A percentile compares a stretch with the other conserved stretches of the same genome.
These are phyloP conservation scores for Astreopora myriophthalma DNA, from an alignment of 64 coral and sea anemone species.

Conservation along the genomic window DNA sequence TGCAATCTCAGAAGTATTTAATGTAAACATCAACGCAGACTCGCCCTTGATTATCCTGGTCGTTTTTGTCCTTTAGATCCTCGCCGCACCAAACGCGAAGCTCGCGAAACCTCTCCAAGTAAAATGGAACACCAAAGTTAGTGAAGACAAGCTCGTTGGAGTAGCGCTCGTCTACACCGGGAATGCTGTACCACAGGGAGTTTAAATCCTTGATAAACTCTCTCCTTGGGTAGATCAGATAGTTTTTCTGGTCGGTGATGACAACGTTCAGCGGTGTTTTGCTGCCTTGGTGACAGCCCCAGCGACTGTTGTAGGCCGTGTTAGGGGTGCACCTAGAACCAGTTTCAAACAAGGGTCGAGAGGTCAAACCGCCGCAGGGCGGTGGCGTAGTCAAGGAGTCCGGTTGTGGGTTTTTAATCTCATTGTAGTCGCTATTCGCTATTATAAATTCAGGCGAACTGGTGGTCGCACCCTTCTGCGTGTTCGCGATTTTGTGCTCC, in stretches of 20 bases:
- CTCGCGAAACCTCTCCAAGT: background rate
- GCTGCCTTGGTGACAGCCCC: slow-evolving; percentile 25
- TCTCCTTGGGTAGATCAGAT: slow-evolving; percentile 26
- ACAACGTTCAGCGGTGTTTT: slow-evolving; percentile 2
- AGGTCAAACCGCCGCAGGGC: no score
- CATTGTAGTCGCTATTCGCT: no score
- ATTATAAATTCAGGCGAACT: no score
- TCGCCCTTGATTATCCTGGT: slow-evolving; percentile 29
- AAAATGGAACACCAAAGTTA: slow-evolving; percentile 44
- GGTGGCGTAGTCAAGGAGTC: no score
- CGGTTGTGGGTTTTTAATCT: no score
- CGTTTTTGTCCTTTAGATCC: slow-evolving; percentile 44
- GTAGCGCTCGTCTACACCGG: slow-evolving; percentile 44
- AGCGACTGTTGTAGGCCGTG: slow-evolving; percentile 4
- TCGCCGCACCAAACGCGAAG: slow-evolving; percentile 55
- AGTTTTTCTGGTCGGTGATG: slow-evolving; percentile 30
- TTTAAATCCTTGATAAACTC: slow-evolving; percentile 16
- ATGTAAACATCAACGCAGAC: slow-evolving; percentile 61
- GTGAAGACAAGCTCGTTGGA: slow-evolving; percentile 57
- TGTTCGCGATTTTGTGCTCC: no score
- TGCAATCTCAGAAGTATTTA: background rate
- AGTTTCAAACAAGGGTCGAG: background rate
- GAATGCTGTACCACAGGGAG: slow-evolving; percentile 24
- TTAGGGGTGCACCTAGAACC: slow-evolving; percentile 19
- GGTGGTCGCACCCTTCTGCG: no score